phyloP scores from a whole-genome alignment of 2,888 invertebrate genomes.

The Protonemura montana region DNA sequence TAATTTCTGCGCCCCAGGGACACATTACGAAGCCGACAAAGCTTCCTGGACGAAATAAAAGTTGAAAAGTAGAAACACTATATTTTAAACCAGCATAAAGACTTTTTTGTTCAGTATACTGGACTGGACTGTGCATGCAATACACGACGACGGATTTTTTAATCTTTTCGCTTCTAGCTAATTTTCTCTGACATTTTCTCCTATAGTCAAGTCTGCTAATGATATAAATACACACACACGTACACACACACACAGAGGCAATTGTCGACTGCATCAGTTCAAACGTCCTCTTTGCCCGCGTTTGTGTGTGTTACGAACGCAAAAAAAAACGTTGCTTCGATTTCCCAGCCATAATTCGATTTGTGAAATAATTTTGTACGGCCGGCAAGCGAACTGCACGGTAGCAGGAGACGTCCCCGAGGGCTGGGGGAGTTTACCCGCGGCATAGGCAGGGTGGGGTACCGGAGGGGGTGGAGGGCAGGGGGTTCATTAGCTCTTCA shows the following conservation, averaged over 20 bases:
- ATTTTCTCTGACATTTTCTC: constrained; percentile 30
- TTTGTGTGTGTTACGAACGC: constrained; percentile 16
- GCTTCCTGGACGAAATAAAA: neutral
- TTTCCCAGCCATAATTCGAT: constrained; percentile 50
- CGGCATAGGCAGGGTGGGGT: constrained; percentile 35
- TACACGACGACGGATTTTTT: constrained; percentile 27
- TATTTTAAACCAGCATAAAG: neutral
- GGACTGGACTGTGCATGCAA: neutral
- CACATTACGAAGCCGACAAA: neutral
- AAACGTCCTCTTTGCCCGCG: neutral
- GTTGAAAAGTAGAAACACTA: neutral
- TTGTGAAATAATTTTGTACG: constrained; percentile 48
- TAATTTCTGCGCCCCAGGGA: neutral
- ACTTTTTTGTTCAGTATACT: neutral
- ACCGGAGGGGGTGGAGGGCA: constrained; percentile 17
- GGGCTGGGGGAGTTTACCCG: constrained; percentile 39
- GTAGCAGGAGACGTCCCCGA: constrained; percentile 35
- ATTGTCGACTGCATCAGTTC: neutral
- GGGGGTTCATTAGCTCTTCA: constrained; percentile 51
- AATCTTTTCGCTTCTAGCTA: constrained; percentile 24
- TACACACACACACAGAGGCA: neutral
- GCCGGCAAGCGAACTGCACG: constrained; percentile 43
- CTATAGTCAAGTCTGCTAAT: constrained; percentile 39
- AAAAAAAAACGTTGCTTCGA: constrained; percentile 47
- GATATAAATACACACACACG: constrained; percentile 46